Base-by-base conservation (phyloP, 2,797 vertebrate genomes). In the Falco biarmicus region DNA sequence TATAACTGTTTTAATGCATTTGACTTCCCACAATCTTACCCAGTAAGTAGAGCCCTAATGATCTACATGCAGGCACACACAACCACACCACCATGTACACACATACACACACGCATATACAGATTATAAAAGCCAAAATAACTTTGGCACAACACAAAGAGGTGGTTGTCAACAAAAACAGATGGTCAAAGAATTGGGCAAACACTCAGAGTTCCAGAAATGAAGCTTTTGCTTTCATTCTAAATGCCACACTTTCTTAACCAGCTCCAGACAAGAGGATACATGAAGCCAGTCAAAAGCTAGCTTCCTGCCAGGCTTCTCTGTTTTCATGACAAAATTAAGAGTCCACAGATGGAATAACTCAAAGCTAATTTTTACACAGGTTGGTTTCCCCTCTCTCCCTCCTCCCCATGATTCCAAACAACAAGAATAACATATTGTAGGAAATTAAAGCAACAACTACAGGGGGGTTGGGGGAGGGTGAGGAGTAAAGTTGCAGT, bases 101-200 rank as follows among this genome's bases (percentile, higher is more conserved):
- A 94, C 74, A 91, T 34, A 69, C 92, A 91, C 92, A 59, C 94
- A 81, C 70, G 31, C 94, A 92, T 83, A 96, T 96, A 98, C 96
- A 98, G 97, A 98, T 90, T 95, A 97, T 96, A 97, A 98, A 98
- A 98, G 98, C 98, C 98, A 98, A 98, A 98, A 97, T 98, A 97
- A 98, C 97, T 98, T 98, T 98, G 98, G 98, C 98, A 98, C 97
- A 97, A 97, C 94, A 97, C 70, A 88, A 97, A 98, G 98, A 97
- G 97, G 97, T 98, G 97, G 98, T 94, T 98, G 98, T 98, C 98
- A 98, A 98, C 98, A 98, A 96, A 98, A 98, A 97, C 98, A 98
- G 98, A 98, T 98, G 98, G 98, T 97, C 98, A 98, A 98, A 98
- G 98, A 98, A 98, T 98, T 98, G 98, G 98, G 98, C 98, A 98